A percentile compares a stretch with the other conserved stretches of the same genome.
Evolutionary conservation across 1,140 invertebrate species (phyloP).

Genomic region (Drosophila arizonae): DNA sequence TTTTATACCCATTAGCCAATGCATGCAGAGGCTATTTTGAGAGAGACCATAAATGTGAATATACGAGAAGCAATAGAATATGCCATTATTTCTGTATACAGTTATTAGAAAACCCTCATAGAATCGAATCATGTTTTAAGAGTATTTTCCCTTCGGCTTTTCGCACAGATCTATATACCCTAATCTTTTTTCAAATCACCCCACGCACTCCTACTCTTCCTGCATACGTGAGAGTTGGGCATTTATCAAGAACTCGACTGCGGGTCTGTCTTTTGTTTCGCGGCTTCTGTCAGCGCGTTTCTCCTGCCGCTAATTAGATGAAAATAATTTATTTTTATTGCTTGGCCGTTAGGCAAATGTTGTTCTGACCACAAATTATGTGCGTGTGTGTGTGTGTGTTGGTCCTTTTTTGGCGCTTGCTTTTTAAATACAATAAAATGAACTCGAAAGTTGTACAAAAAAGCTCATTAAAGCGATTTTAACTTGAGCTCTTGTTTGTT

Average conservation of each 20-base stretch:
- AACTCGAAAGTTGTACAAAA: conserved; percentile 33
- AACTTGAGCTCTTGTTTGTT: conserved; percentile 26
- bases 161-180: not conserved
- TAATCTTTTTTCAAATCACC: conserved; percentile 1
- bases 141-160: not conserved
- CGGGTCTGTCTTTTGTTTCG: conserved; percentile 5
- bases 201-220: too few relatives aligned
- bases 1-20: not conserved
- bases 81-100: too few relatives aligned
- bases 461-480: conserved; percentile 37
- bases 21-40: not conserved
- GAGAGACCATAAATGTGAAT: not conserved
- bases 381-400: conserved; percentile 19
- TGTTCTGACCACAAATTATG: conserved; percentile 54
- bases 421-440: conserved; percentile 48
- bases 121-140: not conserved
- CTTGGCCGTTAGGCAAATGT: conserved; percentile 58
- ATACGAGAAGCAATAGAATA: too few relatives aligned
- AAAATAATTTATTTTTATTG: conserved; percentile 75
- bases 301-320: conserved; percentile 64
- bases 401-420: conserved; percentile 28
- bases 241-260: conserved; percentile 41
- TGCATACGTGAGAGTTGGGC: conserved; percentile 31
- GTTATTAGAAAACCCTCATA: too few relatives aligned
- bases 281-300: conserved; percentile 31